A percentile compares a stretch with the other conserved stretches of the same genome.
Conservation (phyloP, 2,888 invertebrate species). For the Protophormia terraenovae region DNA sequence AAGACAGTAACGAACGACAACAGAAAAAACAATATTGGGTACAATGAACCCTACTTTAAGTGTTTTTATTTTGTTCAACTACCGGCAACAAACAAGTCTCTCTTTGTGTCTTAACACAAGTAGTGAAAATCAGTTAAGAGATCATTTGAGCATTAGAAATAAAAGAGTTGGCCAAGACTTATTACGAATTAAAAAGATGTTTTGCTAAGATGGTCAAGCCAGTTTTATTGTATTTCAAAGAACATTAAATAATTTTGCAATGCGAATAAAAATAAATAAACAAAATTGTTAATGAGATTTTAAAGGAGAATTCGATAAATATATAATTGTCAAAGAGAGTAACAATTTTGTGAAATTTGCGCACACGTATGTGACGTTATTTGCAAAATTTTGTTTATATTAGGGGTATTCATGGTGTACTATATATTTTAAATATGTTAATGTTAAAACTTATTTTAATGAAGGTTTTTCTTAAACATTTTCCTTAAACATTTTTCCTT, state of each 20-base stretch:
- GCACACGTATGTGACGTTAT: not conserved
- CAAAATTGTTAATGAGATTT: not conserved
- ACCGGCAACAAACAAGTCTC: constrained; percentile 32
- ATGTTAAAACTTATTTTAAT: too few relatives aligned
- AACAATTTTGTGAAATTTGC: not conserved
- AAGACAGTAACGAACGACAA: constrained; percentile 27
- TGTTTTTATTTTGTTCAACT: constrained; percentile 22
- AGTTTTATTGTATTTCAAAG: too few relatives aligned
- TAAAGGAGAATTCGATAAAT: not conserved
- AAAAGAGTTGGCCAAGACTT: not conserved
- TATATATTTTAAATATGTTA: not conserved
- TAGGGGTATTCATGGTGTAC: not conserved
- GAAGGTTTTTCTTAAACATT: too few relatives aligned
- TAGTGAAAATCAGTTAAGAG: constrained; percentile 2
- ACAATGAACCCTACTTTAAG: constrained; percentile 48
- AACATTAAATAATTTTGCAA: not conserved
- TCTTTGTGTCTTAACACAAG: not conserved
- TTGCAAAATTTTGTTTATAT: not conserved
- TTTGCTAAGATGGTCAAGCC: too few relatives aligned
- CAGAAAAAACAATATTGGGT: constrained; percentile 7
- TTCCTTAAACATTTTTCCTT: too few relatives aligned
- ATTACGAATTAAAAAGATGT: too few relatives aligned
- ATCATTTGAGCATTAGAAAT: not conserved
- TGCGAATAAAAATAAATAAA: not conserved
- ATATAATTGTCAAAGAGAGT: not conserved